phyloP scores from a whole-genome alignment of 2,888 invertebrate species.

The Tethea ocularis region DNA sequence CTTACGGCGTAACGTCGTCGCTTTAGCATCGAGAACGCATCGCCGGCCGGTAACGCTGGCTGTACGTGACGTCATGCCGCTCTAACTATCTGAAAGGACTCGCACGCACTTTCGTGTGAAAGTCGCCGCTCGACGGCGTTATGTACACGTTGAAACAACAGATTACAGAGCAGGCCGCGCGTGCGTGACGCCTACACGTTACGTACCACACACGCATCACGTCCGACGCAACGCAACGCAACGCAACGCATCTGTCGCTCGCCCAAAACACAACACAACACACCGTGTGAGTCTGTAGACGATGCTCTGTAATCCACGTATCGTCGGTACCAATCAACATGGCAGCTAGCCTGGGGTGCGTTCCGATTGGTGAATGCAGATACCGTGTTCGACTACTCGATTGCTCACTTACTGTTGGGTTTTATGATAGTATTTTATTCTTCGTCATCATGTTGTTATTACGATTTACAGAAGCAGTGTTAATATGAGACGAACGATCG shows the following conservation, averaged over 20 bases:
- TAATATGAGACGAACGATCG: background rate
- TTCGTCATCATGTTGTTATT: background rate
- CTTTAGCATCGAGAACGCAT: conserved; percentile 61
- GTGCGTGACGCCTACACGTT: conserved; percentile 2
- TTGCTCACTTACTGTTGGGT: background rate
- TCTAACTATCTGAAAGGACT: conserved; percentile 75
- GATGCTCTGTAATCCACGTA: conserved; percentile 12
- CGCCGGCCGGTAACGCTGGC: conserved; percentile 51
- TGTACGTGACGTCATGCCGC: conserved; percentile 57
- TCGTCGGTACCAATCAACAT: conserved; percentile 11
- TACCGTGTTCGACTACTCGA: background rate
- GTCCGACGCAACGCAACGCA: no score
- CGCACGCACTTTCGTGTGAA: conserved; percentile 65
- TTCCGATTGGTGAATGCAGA: conserved; percentile 9
- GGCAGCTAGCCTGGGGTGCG: conserved; percentile 15
- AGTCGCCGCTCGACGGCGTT: conserved; percentile 57
- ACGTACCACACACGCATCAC: background rate
- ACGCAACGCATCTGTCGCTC: no score
- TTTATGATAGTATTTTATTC: background rate
- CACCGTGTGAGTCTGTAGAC: background rate
- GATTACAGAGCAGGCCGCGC: conserved; percentile 23
- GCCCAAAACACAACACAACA: background rate
- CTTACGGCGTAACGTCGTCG: conserved; percentile 50
- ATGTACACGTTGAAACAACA: conserved; percentile 24
- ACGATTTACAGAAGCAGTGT: conserved; percentile 3